Percentiles rank a stretch among this genome's conserved stretches.
phyloP scores from a whole-genome alignment of 1,140 invertebrate genomes.

The Polypedilum pembai region DNA sequence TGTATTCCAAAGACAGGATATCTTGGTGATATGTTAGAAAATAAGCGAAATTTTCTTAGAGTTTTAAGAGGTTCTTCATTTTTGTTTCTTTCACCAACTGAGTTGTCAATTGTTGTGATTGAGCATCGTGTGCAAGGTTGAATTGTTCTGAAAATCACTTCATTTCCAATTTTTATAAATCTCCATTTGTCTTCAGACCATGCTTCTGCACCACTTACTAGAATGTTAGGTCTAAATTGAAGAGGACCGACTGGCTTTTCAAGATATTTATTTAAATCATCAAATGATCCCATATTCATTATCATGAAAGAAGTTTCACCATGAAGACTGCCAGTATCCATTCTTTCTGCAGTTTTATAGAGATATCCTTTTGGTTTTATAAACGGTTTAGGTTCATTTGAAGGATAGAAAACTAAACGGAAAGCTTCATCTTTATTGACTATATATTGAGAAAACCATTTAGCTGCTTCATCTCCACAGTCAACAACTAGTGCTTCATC shows the following conservation, averaged over 20 bases:
- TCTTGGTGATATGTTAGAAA: conserved; percentile 33
- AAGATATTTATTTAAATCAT: conserved; percentile 53
- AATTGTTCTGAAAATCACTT: conserved; percentile 52
- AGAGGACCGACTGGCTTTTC: conserved; percentile 47
- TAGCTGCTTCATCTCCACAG: conserved; percentile 50
- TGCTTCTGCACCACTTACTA: conserved; percentile 53
- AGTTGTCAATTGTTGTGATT: too few relatives aligned
- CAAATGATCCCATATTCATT: conserved; percentile 55
- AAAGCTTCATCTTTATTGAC: conserved; percentile 47
- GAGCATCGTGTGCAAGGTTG: conserved; percentile 54
- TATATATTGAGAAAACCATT: conserved; percentile 50
- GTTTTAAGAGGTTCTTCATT: neutral
- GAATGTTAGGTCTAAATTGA: conserved; percentile 60
- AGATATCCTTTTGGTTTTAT: conserved; percentile 10
- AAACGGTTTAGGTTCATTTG: conserved; percentile 38
- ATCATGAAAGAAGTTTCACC: conserved; percentile 53
- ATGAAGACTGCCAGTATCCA: conserved; percentile 46
- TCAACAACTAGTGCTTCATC: conserved; percentile 46
- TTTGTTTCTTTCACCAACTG: neutral
- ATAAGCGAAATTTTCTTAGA: neutral
- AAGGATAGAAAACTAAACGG: conserved; percentile 48
- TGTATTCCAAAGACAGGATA: conserved; percentile 40
- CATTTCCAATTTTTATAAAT: conserved; percentile 58
- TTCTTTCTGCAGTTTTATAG: conserved; percentile 14
- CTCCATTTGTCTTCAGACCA: conserved; percentile 63